phyloP scores from a whole-genome alignment of 2,113 vertebrate species.

The Rutilus rutilus region DNA sequence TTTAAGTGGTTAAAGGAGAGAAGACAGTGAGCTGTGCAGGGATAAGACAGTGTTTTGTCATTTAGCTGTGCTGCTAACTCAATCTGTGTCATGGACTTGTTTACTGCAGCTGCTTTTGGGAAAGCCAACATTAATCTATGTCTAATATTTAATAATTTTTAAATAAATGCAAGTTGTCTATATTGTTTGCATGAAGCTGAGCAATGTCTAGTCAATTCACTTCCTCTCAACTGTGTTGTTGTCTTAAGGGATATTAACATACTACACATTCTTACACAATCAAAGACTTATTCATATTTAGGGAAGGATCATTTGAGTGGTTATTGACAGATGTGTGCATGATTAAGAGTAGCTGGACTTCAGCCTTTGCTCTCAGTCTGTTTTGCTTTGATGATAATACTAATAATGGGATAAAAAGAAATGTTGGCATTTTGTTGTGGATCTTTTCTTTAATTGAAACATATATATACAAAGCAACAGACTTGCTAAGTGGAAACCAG shows the following conservation, averaged over 20 bases:
- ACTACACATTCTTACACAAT: background rate
- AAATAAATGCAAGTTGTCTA: background rate
- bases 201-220: background rate
- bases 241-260: background rate
- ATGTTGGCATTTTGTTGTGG: background rate
- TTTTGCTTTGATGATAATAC: background rate
- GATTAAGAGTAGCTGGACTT: background rate
- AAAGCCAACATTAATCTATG: background rate
- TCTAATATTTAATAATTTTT: background rate
- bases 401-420: background rate
- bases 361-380: background rate
- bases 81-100: constrained; percentile 18
- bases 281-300: background rate
- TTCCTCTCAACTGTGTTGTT: background rate
- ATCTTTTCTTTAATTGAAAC: background rate
- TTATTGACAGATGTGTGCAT: background rate
- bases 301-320: background rate
- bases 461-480: background rate
- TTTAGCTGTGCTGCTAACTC: constrained; percentile 37
- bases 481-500: background rate
- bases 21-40: background rate
- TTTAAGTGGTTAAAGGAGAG: background rate
- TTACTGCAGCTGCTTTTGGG: background rate
- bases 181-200: background rate
- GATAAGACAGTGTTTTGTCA: constrained; percentile 9